Conservation (phyloP, 37 sponge, comb jelly and placozoan species). For the Agelas oroides region DNA sequence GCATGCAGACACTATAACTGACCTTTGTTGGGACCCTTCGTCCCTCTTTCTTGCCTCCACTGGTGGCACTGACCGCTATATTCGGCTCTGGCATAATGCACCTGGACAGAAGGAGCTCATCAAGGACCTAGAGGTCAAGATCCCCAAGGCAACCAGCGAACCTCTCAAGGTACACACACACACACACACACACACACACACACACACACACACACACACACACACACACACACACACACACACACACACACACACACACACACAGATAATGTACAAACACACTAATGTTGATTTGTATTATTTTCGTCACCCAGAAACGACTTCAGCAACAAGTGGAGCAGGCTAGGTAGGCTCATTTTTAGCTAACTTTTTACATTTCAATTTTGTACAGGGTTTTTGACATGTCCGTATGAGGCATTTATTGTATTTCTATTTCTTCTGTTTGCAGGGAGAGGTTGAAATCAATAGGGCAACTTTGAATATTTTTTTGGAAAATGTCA, state of each 20-base stretch:
- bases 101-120: conserved; percentile 62
- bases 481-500: no score
- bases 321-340: conserved; percentile 38
- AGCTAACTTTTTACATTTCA: background rate
- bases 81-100: conserved; percentile 86
- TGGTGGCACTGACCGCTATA: conserved; percentile 72
- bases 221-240: background rate
- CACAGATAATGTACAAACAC: no score
- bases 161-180: conserved; percentile 58
- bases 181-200: background rate
- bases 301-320: conserved; percentile 26
- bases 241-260: background rate
- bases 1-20: conserved; percentile 49
- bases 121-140: conserved; percentile 48
- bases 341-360: conserved; percentile 9
- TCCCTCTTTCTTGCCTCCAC: conserved; percentile 67
- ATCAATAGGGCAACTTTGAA: conserved; percentile 8
- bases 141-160: conserved; percentile 65
- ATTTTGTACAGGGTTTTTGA: no score
- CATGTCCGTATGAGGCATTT: background rate
- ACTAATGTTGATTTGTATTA: no score
- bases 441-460: conserved; percentile 26
- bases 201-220: background rate
- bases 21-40: conserved; percentile 72
- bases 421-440: background rate